Base-by-base conservation (phyloP, 1,140 invertebrate species). In the Tetraneura akinire region DNA sequence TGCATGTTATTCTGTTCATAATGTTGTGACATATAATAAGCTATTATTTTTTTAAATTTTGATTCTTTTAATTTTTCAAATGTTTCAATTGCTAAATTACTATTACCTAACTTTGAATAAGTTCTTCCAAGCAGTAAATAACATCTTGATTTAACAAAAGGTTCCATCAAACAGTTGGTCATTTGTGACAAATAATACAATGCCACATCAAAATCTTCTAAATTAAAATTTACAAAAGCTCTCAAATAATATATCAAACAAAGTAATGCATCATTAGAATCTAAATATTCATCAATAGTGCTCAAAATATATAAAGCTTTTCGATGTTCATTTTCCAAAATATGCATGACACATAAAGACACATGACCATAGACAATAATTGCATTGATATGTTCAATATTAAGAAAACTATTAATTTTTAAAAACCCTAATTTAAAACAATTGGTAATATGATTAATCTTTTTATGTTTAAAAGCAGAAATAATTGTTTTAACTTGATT, bases 151-250 rank as follows among this genome's bases (percentile, higher is more conserved):
- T 45, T 78, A 45, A 62, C 26, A 29, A 78, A 78, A 18, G 23
- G 16, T 13, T 78, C 74, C 74, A 78, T 78, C 6, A 42, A 42
- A 26, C 16, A 47, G 42, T 78, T n/a, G 11, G 6, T 16, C 37
- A 78, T 78, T 78, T 78, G 55, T 29, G 55, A 55, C 29, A 78
- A 78, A 78, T 78, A 78, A 47, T 60, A 78, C n/a, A 78, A 62
- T 60, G 74, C 1, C n/a, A n/a, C 21, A 47, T 78, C 55, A 62
- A 42, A 8, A 0, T 78, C 23, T n/a, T 60, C 74, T n/a, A 47
- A 60, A 60, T 78, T 62, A n/a, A 62, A 78, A 78, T 62, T 62
- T 18, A 16, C 55, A 21, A 78, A 4, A 62, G 74, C 74, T 8
- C 47, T 55, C 29, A 78, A 42, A 62, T 78, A 78, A 16, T n/a